A percentile compares a stretch with the other conserved stretches of the same genome.
Conservation (phyloP, 2,888 invertebrate species). For the Subacronicta megacephala region DNA sequence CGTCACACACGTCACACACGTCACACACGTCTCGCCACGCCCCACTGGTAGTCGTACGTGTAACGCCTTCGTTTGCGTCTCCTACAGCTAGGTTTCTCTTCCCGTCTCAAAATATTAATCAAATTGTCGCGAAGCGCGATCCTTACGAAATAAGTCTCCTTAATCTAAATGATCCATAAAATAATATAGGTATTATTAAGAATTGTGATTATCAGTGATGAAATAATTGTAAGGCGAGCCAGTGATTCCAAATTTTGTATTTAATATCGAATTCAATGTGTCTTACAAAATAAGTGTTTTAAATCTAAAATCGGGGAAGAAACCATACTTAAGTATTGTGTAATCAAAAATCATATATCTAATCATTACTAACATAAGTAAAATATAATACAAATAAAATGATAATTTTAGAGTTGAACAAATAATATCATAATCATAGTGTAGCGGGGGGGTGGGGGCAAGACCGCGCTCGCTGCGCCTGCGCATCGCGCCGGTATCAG, state of each 20-base stretch:
- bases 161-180: conserved; percentile 29
- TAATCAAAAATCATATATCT: conserved; percentile 21
- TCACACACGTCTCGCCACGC: too few relatives aligned
- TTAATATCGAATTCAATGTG: conserved; percentile 50
- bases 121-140: conserved; percentile 23
- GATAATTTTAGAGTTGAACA: conserved; percentile 47
- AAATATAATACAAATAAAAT: conserved; percentile 42
- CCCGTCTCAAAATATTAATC: conserved; percentile 1
- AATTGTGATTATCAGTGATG: conserved; percentile 47
- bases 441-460: neutral
- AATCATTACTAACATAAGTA: conserved; percentile 40
- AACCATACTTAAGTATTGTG: conserved; percentile 32
- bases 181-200: conserved; percentile 6
- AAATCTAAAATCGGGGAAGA: conserved; percentile 22
- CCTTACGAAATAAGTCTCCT: conserved; percentile 11
- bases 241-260: conserved; percentile 46
- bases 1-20: neutral
- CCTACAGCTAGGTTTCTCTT: neutral
- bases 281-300: conserved; percentile 48
- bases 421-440: conserved; percentile 25
- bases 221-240: conserved; percentile 34
- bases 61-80: too few relatives aligned
- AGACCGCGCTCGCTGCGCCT: neutral
- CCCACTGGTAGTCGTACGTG: neutral
- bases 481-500: neutral